Evolutionary conservation across 2,113 vertebrate genomes (phyloP).

Genomic region (Mesitornis unicolor): DNA sequence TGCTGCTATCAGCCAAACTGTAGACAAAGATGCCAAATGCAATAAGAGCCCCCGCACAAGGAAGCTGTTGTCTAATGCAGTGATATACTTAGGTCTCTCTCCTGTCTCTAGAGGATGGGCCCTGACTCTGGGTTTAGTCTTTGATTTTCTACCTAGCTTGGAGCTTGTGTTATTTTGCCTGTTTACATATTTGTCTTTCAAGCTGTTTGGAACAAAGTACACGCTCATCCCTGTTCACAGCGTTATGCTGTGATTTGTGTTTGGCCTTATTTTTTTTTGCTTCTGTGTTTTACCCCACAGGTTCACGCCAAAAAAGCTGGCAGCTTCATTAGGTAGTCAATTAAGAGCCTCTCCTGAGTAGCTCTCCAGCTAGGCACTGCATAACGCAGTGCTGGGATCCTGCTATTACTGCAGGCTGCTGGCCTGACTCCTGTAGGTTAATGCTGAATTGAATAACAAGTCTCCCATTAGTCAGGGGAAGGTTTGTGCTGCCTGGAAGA

Average conservation of each 20-base stretch:
- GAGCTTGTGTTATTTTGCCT: slow-evolving; percentile 29
- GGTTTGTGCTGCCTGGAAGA: background rate
- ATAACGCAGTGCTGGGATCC: slow-evolving; percentile 18
- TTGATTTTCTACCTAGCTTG: background rate
- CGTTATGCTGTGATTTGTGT: background rate
- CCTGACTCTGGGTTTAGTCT: slow-evolving; percentile 61
- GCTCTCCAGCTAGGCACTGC: slow-evolving; percentile 57
- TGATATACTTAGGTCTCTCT: slow-evolving; percentile 43
- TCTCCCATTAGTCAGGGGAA: slow-evolving; percentile 21
- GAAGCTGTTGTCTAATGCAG: slow-evolving; percentile 17
- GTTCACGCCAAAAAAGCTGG: slow-evolving; percentile 47
- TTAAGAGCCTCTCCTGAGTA: slow-evolving; percentile 50
- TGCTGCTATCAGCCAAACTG: slow-evolving; percentile 38
- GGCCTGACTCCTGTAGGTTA: slow-evolving; percentile 19
- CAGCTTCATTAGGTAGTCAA: slow-evolving; percentile 56
- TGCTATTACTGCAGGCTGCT: slow-evolving; percentile 5
- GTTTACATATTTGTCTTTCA: slow-evolving; percentile 30
- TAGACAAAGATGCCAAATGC: slow-evolving; percentile 32
- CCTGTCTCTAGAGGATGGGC: slow-evolving; percentile 36
- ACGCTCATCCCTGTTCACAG: background rate
- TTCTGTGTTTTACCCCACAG: background rate
- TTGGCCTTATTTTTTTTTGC: slow-evolving; percentile 7
- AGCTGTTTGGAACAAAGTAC: background rate
- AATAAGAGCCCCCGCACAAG: background rate
- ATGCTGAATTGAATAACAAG: slow-evolving; percentile 47